Percentiles rank a stretch among this genome's conserved stretches.
These are phyloP conservation scores for Copidosoma floridanum DNA, from an alignment of 1,140 invertebrate genomes.

Conservation along the genomic window DNA sequence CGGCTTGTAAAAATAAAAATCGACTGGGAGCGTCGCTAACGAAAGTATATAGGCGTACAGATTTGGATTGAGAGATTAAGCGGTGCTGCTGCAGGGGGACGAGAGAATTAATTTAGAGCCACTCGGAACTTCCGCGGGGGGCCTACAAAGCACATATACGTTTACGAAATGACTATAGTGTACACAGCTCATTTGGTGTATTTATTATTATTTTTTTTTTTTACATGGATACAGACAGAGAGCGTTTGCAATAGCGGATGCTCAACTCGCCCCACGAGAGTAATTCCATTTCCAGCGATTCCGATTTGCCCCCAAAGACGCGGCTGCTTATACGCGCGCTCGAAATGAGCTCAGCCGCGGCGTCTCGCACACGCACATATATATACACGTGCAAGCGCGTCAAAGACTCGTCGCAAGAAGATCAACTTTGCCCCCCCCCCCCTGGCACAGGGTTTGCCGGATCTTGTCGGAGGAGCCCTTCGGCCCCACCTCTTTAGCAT, in stretches of 20 bases:
- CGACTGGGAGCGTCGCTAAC: conserved; percentile 22
- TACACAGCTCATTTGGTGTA: not conserved
- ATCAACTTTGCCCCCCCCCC: conserved; percentile 21
- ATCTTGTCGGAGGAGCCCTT: too few species aligned
- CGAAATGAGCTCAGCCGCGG: not conserved
- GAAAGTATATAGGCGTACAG: too few species aligned
- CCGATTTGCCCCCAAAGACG: not conserved
- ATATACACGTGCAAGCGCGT: not conserved
- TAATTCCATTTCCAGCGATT: not conserved
- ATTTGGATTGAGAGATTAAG: conserved; percentile 41
- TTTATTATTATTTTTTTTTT: conserved; percentile 1
- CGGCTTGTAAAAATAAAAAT: conserved; percentile 41
- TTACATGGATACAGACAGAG: not conserved
- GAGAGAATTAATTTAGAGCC: too few species aligned
- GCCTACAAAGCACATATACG: too few species aligned
- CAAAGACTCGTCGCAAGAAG: not conserved
- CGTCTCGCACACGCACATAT: not conserved
- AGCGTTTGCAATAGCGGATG: not conserved
- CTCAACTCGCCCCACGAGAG: not conserved
- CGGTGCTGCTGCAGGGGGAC: not conserved
- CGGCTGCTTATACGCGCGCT: not conserved
- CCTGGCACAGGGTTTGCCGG: too few species aligned
- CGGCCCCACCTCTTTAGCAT: conserved; percentile 53
- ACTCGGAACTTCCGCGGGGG: too few species aligned
- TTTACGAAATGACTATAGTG: too few species aligned